Evolutionary conservation across 2,888 invertebrate genomes (phyloP).

Genomic region (Drosophila peninsularis): DNA sequence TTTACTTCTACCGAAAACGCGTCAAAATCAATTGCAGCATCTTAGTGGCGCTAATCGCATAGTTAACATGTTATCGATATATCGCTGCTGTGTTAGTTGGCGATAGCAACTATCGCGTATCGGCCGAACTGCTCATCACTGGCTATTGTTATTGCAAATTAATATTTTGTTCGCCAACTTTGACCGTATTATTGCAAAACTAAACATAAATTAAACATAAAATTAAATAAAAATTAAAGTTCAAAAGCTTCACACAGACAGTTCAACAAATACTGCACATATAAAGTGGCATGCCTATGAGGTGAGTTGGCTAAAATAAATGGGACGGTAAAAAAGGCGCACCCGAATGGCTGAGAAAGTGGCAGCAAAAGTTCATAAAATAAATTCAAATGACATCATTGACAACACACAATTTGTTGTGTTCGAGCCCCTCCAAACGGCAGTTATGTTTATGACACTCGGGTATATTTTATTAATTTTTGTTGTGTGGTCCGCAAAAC

Average conservation of each 20-base stretch:
- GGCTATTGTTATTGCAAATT: slow-evolving; percentile 51
- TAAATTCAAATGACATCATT: slow-evolving; percentile 73
- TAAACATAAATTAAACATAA: slow-evolving; percentile 37
- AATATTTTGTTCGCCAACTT: slow-evolving; percentile 29
- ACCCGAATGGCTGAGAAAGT: slow-evolving; percentile 5
- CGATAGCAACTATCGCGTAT: neutral
- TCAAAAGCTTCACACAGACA: neutral
- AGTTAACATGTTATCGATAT: slow-evolving; percentile 28
- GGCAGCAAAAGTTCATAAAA: slow-evolving; percentile 41
- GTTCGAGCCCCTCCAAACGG: slow-evolving; percentile 4
- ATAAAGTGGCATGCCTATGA: neutral
- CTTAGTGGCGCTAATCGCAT: slow-evolving; percentile 12
- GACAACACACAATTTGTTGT: slow-evolving; percentile 49
- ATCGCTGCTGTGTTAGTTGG: neutral
- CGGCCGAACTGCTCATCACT: slow-evolving; percentile 26
- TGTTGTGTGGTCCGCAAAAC: slow-evolving; percentile 57
- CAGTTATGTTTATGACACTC: slow-evolving; percentile 40
- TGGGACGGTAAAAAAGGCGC: slow-evolving; percentile 18
- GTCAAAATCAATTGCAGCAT: slow-evolving; percentile 31
- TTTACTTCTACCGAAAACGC: slow-evolving; percentile 14
- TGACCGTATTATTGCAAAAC: slow-evolving; percentile 26
- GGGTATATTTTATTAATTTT: slow-evolving; percentile 60
- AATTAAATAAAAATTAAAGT: slow-evolving; percentile 9
- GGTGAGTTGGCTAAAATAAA: slow-evolving; percentile 33
- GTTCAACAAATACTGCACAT: neutral